phyloP scores from a whole-genome alignment of 2,888 invertebrate genomes.

The Aquatica leii region DNA sequence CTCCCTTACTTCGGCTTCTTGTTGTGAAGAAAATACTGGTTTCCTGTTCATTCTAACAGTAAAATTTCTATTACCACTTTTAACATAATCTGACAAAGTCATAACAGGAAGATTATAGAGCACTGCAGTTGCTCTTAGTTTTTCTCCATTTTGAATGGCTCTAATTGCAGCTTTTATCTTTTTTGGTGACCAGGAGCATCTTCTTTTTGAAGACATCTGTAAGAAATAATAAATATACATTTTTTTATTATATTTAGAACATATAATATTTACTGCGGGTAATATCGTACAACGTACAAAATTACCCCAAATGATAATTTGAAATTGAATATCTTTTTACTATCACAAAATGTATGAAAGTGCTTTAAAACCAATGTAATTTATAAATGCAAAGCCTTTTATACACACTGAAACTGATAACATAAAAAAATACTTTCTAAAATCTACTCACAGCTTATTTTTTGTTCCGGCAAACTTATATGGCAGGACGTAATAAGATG shows the following conservation, averaged over 20 bases:
- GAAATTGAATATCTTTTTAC: no score
- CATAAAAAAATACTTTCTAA: no score
- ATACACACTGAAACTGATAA: no score
- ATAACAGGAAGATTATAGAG: no score
- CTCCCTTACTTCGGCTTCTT: not conserved
- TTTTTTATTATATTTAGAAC: not conserved
- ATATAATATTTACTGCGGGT: slow-evolving; percentile 1
- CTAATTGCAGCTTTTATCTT: not conserved
- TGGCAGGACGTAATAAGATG: no score
- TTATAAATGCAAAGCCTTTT: no score
- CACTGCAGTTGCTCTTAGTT: not conserved
- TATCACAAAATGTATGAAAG: no score
- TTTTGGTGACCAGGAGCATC: not conserved
- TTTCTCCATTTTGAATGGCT: not conserved
- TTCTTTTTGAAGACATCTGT: not conserved
- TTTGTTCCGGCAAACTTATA: no score
- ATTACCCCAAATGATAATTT: not conserved
- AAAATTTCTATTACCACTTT: not conserved
- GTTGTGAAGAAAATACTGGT: not conserved
- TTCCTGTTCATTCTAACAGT: not conserved
- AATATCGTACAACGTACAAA: not conserved
- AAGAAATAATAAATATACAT: not conserved
- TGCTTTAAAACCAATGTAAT: no score
- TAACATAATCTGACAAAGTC: no score
- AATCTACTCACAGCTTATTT: no score